Percentiles rank a stretch among this genome's conserved stretches.
Conservation (phyloP, 2,888 invertebrate species). For the Ashinkailepas kermadecensis region DNA sequence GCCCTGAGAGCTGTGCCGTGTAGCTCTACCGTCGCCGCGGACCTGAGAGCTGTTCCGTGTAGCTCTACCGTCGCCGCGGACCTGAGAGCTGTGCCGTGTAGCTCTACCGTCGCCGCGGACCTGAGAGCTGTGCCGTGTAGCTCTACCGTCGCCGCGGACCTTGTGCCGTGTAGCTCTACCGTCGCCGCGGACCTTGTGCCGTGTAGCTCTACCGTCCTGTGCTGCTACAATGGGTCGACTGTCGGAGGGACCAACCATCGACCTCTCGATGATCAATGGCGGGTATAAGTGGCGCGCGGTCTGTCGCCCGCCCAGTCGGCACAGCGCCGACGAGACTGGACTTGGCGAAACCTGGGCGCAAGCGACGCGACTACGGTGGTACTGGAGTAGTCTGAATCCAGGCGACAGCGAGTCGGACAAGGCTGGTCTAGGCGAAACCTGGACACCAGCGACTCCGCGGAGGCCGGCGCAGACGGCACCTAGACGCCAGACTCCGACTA, state of each 20-base stretch:
- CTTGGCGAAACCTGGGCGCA: too few species aligned
- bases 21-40: not conserved
- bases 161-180: not conserved
- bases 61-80: not conserved
- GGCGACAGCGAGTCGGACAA: too few species aligned
- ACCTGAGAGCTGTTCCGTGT: not conserved
- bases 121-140: not conserved
- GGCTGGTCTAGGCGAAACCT: too few species aligned
- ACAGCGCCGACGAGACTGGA: not conserved
- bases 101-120: not conserved
- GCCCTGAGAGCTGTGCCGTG: not conserved
- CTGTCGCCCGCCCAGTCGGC: not conserved
- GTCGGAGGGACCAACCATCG: not conserved
- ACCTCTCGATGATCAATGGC: not conserved
- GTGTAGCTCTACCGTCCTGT: not conserved
- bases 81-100: slow-evolving; percentile 1
- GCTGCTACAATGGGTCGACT: not conserved
- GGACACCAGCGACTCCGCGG: too few species aligned
- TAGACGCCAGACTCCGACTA: too few species aligned
- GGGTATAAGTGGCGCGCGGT: not conserved
- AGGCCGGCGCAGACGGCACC: too few species aligned
- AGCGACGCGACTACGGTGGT: too few species aligned
- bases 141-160: not conserved
- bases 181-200: not conserved
- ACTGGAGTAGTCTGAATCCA: too few species aligned